These are phyloP conservation scores for Muraenolepis orangiensis DNA, from an alignment of 2,797 vertebrate species.

Conservation along the genomic window DNA sequence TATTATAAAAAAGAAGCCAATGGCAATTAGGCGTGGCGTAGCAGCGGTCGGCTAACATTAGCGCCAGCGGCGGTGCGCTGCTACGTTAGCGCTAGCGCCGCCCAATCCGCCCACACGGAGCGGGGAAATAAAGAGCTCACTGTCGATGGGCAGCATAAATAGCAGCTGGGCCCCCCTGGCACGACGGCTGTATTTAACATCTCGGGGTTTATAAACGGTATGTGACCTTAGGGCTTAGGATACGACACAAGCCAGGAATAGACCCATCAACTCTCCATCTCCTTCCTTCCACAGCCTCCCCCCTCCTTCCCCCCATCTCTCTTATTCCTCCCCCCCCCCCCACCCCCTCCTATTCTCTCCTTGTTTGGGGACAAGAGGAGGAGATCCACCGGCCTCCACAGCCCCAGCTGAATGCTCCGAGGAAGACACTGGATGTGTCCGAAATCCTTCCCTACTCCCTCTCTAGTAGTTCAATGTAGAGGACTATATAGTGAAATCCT, in stretches of 20 bases:
- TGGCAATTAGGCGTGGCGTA: constrained; percentile 55
- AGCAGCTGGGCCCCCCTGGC: constrained; percentile 38
- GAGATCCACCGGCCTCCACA: background rate
- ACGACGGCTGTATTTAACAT: constrained; percentile 35
- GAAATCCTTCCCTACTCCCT: no score
- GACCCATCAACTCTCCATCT: constrained; percentile 15
- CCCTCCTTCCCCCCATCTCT: constrained; percentile 6
- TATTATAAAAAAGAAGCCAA: constrained; percentile 44
- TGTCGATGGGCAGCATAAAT: constrained; percentile 49
- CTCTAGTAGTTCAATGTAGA: no score
- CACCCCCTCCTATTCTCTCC: constrained; percentile 14
- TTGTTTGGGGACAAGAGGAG: background rate
- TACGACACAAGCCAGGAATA: constrained; percentile 43
- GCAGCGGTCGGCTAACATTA: constrained; percentile 39
- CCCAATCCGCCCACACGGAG: constrained; percentile 25
- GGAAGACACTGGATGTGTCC: no score
- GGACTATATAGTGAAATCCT: no score
- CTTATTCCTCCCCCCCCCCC: constrained; percentile 19
- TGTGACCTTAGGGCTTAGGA: constrained; percentile 45
- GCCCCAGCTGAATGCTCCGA: background rate
- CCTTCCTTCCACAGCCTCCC: constrained; percentile 3
- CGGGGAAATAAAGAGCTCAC: constrained; percentile 44
- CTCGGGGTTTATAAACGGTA: constrained; percentile 50
- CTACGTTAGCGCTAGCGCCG: background rate
- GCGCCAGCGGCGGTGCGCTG: no score